Evolutionary conservation across 2,888 invertebrate genomes (phyloP).

Genomic region (Protodeltote pygarga): DNA sequence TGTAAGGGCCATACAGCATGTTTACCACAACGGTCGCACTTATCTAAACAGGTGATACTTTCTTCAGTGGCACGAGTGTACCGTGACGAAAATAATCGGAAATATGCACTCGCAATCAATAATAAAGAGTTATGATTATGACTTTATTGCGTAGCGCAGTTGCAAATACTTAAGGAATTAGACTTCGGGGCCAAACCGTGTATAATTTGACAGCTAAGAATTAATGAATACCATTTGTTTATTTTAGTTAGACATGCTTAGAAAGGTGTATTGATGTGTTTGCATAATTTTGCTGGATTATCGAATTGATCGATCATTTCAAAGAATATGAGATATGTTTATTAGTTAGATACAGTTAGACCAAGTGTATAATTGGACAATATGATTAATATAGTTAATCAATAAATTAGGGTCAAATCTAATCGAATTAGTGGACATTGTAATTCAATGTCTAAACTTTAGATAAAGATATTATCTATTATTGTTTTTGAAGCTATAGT

Average conservation of each 20-base stretch:
- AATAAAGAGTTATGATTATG: constrained; percentile 27
- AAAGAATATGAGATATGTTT: constrained; percentile 3
- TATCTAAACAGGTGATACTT: constrained; percentile 54
- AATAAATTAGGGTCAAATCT: no score
- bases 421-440: no score
- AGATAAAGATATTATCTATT: no score
- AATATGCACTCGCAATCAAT: constrained; percentile 39
- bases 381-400: no score
- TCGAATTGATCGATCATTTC: constrained; percentile 11
- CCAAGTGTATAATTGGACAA: no score
- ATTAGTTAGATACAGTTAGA: no score
- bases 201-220: constrained; percentile 39
- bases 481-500: no score
- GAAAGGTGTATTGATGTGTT: constrained; percentile 14
- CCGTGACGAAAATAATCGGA: constrained; percentile 50
- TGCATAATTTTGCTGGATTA: constrained; percentile 23
- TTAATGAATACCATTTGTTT: constrained; percentile 31
- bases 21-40: not conserved
- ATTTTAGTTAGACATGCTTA: constrained; percentile 19
- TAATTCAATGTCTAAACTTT: no score
- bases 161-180: constrained; percentile 29
- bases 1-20: constrained; percentile 15
- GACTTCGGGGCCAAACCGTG: constrained; percentile 25
- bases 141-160: constrained; percentile 40
- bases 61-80: constrained; percentile 51